These are phyloP conservation scores for Thalassoma bifasciatum DNA, from an alignment of 2,113 vertebrate genomes.

Conservation along the genomic window DNA sequence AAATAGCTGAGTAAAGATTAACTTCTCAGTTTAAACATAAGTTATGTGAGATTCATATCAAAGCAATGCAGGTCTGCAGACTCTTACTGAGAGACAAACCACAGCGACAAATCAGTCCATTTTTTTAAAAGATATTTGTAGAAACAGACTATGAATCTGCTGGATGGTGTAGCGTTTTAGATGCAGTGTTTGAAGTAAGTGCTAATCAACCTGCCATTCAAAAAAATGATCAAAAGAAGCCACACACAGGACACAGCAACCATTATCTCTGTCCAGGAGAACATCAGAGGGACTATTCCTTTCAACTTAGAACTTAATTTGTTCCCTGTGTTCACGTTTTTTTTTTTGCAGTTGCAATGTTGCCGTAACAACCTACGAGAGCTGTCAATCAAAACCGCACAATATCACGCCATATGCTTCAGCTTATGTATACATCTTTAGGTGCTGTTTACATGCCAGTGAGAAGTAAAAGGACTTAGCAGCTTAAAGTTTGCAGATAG, in stretches of 20 bases:
- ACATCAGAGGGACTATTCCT: conserved; percentile 5
- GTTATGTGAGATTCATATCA: conserved; percentile 1
- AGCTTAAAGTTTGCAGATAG: conserved; percentile 13
- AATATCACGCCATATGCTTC: not conserved
- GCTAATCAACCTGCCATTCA: not conserved
- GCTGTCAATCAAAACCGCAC: not conserved
- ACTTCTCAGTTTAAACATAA: conserved; percentile 7
- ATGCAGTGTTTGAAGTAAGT: conserved; percentile 30
- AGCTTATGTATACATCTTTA: not conserved
- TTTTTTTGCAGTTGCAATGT: not conserved
- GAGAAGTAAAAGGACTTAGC: not conserved
- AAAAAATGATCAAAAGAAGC: conserved; percentile 50
- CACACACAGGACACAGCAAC: conserved; percentile 28
- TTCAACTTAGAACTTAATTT: not conserved
- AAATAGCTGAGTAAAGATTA: conserved; percentile 13
- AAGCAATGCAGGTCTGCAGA: conserved; percentile 20
- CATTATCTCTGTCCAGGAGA: conserved; percentile 24
- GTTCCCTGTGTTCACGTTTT: not conserved
- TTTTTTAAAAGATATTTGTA: conserved; percentile 3
- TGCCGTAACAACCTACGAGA: conserved; percentile 2
- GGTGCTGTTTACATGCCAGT: conserved; percentile 8
- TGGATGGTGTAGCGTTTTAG: conserved; percentile 2
- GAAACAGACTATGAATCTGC: conserved; percentile 3
- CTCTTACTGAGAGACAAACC: conserved; percentile 20
- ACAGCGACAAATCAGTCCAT: conserved; percentile 43